Evolutionary conservation across 2,797 vertebrate species (phyloP).

Genomic region (Pantherophis vulpinus): DNA sequence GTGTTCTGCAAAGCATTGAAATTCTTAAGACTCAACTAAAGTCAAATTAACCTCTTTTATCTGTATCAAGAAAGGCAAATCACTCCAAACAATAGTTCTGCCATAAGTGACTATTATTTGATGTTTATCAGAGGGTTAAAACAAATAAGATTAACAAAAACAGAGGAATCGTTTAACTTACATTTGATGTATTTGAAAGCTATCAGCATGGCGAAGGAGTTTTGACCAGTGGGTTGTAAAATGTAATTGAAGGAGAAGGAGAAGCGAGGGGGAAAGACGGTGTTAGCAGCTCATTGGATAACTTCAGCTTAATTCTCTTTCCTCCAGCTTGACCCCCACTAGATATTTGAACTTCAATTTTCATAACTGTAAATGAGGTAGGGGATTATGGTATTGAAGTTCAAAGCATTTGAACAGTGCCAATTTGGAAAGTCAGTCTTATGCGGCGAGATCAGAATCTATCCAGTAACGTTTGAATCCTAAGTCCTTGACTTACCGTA

Average conservation of each 20-base stretch:
- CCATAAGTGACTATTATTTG: not conserved
- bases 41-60: constrained; percentile 10
- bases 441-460: not conserved
- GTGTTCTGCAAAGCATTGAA: constrained; percentile 2
- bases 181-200: not conserved
- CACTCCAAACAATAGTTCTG: not conserved
- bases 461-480: not conserved
- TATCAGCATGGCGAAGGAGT: not conserved
- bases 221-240: not conserved
- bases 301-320: not conserved
- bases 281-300: not conserved
- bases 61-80: not conserved
- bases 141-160: not conserved
- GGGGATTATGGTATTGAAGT: not conserved
- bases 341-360: not conserved
- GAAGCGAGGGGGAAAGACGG: not conserved
- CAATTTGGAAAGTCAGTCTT: not conserved
- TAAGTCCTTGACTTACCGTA: not conserved
- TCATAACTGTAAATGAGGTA: not conserved
- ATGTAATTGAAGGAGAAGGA: not conserved
- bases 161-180: not conserved
- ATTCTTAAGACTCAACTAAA: not conserved
- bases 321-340: not conserved
- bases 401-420: not conserved
- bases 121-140: not conserved